phyloP scores from a whole-genome alignment of 1,140 invertebrate species.

The Forficula auricularia region DNA sequence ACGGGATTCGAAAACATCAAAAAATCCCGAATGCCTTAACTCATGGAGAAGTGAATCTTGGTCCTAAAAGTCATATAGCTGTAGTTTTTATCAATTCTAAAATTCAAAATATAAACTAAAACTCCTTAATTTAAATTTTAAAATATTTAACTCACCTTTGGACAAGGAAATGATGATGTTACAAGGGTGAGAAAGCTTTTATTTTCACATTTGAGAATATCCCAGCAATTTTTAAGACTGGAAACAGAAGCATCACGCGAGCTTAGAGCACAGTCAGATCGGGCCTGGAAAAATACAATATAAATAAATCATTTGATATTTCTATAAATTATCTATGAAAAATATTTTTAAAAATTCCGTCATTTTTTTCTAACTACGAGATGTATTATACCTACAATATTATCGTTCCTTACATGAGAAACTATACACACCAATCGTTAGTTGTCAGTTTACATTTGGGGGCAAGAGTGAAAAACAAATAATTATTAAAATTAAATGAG shows the following conservation, averaged over 20 bases:
- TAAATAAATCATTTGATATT: too few relatives aligned
- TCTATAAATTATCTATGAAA: too few relatives aligned
- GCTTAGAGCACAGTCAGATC: slow-evolving; percentile 59
- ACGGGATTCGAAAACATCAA: slow-evolving; percentile 75
- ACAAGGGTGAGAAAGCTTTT: slow-evolving; percentile 78
- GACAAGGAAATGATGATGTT: slow-evolving; percentile 76
- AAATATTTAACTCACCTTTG: slow-evolving; percentile 38
- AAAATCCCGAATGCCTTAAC: slow-evolving; percentile 67
- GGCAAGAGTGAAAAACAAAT: too few relatives aligned
- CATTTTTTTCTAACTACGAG: too few relatives aligned
- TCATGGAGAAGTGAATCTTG: slow-evolving; percentile 71
- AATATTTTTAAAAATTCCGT: too few relatives aligned
- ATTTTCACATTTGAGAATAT: slow-evolving; percentile 76
- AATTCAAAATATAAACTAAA: not conserved
- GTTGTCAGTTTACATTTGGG: too few relatives aligned
- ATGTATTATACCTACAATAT: too few relatives aligned
- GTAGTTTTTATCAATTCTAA: not conserved
- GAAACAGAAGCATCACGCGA: slow-evolving; percentile 66
- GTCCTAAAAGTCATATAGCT: slow-evolving; percentile 35
- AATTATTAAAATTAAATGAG: too few relatives aligned
- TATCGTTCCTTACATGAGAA: too few relatives aligned
- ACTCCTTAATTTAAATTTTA: slow-evolving; percentile 1
- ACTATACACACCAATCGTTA: too few relatives aligned
- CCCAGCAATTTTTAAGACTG: slow-evolving; percentile 78
- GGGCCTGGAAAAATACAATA: slow-evolving; percentile 35